Base-by-base conservation (phyloP, 2,888 invertebrate genomes). In the Cyclophora albipunctata region DNA sequence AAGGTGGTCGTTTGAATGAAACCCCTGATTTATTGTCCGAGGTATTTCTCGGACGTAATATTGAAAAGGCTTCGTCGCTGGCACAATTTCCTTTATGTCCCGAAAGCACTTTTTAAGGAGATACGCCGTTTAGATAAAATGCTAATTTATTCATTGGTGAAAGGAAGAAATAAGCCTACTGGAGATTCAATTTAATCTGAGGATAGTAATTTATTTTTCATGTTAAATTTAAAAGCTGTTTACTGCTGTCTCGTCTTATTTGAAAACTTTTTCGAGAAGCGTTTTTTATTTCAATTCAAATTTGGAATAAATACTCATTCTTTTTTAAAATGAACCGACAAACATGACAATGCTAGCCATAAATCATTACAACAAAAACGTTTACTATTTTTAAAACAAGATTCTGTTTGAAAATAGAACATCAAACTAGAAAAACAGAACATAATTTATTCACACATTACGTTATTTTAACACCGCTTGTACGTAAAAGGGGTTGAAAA, bases 111-210 rank as follows among this genome's bases (percentile, higher is more conserved):
- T 80, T 81, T 81, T 81, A 81, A 82, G 76, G 70, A 81, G 84
- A 85, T 84, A 71, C 75, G 59, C 69, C 75, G 74, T 82, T 83
- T 73, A 81, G 83, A 85, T 84, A 81, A 78, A 82, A 83, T 79
- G 82, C 78, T 81, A 85, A 84, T 84, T 85, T 85, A 85, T 85
- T 85, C 85, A 84, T 85, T 84, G 85, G 77, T 73, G 74, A 73
- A 75, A 74, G 70, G 72, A 72, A 69, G 62, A 67, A 74, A 78
- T 78, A 77, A 79, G 76, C 78, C 73, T 71, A 69, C 67, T 69
- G 67, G 66, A 72, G 71, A 75, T 74, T 76, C 75, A 81, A 83
- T 84, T 84, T 82, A 75, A 81, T 81, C 73, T 75, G 67, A 66
- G 70, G 62, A 65, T 67, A 56, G 72, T 77, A 78, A 79, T 78